Percentiles rank a stretch among this genome's conserved stretches.
Conservation (phyloP, 2,113 vertebrate species). For the Oenanthe oenanthe region DNA sequence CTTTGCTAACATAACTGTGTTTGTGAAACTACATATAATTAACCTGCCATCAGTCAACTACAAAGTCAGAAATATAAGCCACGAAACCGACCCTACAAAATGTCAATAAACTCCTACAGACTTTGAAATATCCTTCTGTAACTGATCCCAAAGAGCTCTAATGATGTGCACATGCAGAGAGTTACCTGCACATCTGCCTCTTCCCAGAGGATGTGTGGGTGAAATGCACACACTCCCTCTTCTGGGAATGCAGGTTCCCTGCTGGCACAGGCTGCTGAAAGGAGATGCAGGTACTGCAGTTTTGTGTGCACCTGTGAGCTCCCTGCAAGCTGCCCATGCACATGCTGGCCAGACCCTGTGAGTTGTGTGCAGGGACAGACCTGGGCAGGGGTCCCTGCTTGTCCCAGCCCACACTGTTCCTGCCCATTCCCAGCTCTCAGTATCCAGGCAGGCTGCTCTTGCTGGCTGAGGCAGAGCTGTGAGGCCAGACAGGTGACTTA, state of each 20-base stretch:
- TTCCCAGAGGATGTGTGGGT: not conserved
- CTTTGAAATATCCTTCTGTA: not conserved
- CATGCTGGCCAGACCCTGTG: fast-evolving
- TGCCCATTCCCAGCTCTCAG: not conserved
- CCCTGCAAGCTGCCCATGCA: too few species aligned
- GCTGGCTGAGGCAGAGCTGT: not conserved
- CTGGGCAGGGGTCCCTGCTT: not conserved
- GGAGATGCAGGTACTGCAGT: not conserved
- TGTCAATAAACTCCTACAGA: not conserved
- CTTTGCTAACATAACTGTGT: not conserved
- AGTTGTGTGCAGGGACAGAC: not conserved
- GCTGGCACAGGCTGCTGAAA: not conserved
- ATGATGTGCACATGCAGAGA: not conserved
- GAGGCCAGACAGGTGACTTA: not conserved
- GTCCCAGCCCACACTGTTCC: fast-evolving
- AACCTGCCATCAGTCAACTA: not conserved
- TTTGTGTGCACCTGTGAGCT: not conserved
- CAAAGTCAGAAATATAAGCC: not conserved
- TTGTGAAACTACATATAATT: not conserved
- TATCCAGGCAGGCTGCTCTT: not conserved
- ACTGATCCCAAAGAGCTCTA: not conserved
- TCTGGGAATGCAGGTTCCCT: not conserved
- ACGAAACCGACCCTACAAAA: not conserved
- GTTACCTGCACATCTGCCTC: not conserved
- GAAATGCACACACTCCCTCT: not conserved